phyloP scores from a whole-genome alignment of 2,113 vertebrate genomes.

The Hippotragus niger region DNA sequence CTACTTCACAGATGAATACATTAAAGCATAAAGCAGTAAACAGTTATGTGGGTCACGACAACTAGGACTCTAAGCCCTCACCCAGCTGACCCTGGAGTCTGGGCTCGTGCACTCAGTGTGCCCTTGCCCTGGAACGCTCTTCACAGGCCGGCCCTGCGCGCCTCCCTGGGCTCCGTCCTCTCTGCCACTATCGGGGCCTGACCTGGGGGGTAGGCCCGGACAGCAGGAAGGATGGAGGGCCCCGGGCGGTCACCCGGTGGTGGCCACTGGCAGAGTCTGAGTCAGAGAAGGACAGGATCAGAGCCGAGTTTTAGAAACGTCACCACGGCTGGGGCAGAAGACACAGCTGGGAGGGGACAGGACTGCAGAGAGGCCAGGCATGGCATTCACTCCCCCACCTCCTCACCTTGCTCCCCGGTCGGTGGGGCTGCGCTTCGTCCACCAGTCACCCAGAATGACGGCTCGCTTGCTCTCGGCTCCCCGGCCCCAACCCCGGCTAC shows the following conservation, averaged over 20 bases:
- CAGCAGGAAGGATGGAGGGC: neutral
- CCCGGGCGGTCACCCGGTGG: neutral
- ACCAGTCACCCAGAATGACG: neutral
- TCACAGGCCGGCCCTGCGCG: neutral
- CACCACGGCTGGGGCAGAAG: fast-evolving
- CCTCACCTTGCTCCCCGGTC: neutral
- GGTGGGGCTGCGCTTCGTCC: fast-evolving
- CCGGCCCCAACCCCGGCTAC: too few relatives aligned
- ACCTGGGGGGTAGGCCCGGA: neutral
- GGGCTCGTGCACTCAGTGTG: neutral
- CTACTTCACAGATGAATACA: neutral
- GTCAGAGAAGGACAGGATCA: neutral
- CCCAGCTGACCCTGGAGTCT: neutral
- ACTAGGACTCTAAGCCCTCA: neutral
- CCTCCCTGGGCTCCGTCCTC: neutral
- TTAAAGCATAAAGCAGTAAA: neutral
- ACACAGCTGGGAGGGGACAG: neutral
- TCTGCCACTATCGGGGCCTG: neutral
- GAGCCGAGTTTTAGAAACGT: neutral
- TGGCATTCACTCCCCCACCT: neutral
- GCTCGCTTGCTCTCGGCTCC: neutral
- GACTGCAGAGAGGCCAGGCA: neutral
- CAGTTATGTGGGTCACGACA: fast-evolving
- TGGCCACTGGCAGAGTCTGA: neutral
- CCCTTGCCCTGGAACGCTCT: neutral